Evolutionary conservation across 2,113 vertebrate species (phyloP), one percentile per base, ranked within the genome.

Genomic region (Redunca redunca): DNA sequence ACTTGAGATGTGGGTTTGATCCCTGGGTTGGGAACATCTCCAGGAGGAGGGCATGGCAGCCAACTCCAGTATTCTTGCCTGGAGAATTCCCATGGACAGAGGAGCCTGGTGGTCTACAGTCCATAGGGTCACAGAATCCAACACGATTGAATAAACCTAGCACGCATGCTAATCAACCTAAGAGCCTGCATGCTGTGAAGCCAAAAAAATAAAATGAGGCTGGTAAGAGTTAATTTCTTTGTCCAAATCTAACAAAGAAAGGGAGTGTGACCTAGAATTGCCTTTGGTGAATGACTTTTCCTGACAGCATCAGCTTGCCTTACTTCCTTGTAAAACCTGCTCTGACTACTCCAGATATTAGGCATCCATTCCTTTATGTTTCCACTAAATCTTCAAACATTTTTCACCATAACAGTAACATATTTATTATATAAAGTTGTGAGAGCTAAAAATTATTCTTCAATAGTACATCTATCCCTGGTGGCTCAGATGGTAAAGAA

Each of bases 181-280:
- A 71, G 36, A 74, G 67, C 36, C 36, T 25, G 36, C 9, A 23
- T 25, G 36, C 67, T 40, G 21, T 74, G 67, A 40, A 11, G 19
- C 67, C 13, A 16, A 46, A 78, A 74, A 78, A 28, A 14, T 8
- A 26, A 95, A 87, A 6, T 17, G 50, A 95, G 48, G 25, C 30
- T 91, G 52, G 14, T 62, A 74, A 30, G 78, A 74, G 43, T 91
- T 48, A 36, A 80, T 28, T 14, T 46, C 55, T 93, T 80, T 90
- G 64, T 11, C 48, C 43, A 60, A 36, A 90, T 30, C 13, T 90
- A 67, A 87, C 81, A 90, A 82, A 90, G 28, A 50, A 67, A 40
- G 28, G 46, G 81, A 57, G 53, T 50, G 28, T 90, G 71, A 74
- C 30, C 60, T 62, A 60, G 58, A 87, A 55, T 48, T 81, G 15